Percentiles rank a stretch among this genome's conserved stretches.
phyloP scores from a whole-genome alignment of 1,140 invertebrate species.

The Lepidurus apus region DNA sequence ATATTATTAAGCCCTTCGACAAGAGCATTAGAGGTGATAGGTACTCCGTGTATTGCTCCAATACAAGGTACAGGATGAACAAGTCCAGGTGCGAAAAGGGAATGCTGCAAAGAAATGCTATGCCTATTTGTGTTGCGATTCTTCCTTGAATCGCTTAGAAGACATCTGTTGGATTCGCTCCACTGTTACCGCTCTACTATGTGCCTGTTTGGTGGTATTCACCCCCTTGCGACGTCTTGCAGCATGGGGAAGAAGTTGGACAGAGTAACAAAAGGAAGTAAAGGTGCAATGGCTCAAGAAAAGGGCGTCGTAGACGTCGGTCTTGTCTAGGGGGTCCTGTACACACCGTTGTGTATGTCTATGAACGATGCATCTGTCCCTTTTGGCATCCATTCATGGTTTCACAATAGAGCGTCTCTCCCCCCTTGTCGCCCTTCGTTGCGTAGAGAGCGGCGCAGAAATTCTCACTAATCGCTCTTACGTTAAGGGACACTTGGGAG shows the following conservation, averaged over 20 bases:
- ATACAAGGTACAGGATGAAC: background rate
- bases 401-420: too few species aligned
- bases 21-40: too few species aligned
- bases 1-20: too few species aligned
- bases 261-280: background rate
- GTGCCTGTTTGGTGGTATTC: background rate
- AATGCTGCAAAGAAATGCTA: background rate
- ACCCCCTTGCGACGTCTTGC: background rate
- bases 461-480: too few species aligned
- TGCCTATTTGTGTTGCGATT: background rate
- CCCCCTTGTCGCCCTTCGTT: too few species aligned
- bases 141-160: background rate
- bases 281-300: background rate
- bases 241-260: background rate
- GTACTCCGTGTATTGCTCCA: background rate
- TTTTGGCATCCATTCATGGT: background rate
- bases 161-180: slow-evolving; percentile 4
- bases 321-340: background rate
- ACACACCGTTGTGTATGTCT: background rate
- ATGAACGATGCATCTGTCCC: background rate
- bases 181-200: background rate
- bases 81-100: background rate
- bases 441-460: too few species aligned
- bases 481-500: too few species aligned
- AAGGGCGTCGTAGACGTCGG: background rate